phyloP scores from a whole-genome alignment of 2,113 vertebrate genomes.

The Ciconia boyciana region DNA sequence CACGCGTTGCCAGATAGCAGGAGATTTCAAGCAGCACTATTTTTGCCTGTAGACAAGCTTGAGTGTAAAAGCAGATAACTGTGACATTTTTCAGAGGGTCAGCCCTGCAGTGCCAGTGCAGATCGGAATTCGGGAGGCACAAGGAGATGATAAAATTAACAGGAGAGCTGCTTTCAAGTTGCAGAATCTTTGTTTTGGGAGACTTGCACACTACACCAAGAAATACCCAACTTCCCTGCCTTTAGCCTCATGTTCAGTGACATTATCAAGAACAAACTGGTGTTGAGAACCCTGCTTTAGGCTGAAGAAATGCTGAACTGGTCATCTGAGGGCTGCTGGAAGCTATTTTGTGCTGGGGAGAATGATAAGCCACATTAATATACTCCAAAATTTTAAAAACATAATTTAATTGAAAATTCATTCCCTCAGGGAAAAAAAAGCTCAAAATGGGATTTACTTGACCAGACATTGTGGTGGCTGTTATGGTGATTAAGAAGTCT shows the following conservation, averaged over 20 bases:
- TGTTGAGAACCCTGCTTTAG: not conserved
- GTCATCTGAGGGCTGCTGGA: not conserved
- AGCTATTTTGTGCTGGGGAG: not conserved
- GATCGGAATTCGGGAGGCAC: not conserved
- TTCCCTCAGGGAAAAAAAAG: not conserved
- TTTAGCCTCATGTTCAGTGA: not conserved
- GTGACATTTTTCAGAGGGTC: slow-evolving; percentile 26
- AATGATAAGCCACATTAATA: not conserved
- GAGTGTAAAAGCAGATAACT: not conserved
- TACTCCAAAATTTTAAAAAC: not conserved
- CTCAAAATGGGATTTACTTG: slow-evolving; percentile 34
- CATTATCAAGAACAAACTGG: not conserved
- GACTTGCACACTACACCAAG: fast-evolving
- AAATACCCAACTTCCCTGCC: not conserved
- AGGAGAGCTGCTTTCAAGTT: not conserved
- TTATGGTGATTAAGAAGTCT: not conserved
- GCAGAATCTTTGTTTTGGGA: not conserved
- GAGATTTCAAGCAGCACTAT: not conserved
- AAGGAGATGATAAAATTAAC: not conserved
- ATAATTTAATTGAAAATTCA: not conserved
- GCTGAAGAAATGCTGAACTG: not conserved
- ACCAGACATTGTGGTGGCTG: not conserved
- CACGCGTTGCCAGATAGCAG: not conserved
- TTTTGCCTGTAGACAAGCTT: not conserved
- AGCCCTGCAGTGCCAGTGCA: not conserved